Percentiles rank a stretch among this genome's conserved stretches.
Conservation (phyloP, 2,113 vertebrate species). For the Tinamus guttatus region DNA sequence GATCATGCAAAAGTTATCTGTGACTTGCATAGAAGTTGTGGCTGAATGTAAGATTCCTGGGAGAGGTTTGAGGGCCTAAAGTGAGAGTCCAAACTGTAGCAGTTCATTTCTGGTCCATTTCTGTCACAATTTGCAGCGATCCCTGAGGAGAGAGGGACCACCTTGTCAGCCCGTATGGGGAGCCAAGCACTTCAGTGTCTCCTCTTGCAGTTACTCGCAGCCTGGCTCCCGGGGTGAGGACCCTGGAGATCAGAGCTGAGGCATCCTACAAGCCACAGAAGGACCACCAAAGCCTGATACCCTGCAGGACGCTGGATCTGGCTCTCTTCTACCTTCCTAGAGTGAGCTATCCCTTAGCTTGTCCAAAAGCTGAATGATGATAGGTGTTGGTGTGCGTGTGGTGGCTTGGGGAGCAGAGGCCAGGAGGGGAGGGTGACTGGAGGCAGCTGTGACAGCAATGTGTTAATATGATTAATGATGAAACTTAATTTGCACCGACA, state of each 20-base stretch:
- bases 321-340: neutral
- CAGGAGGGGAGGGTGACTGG: accelerated
- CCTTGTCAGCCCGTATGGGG: accelerated
- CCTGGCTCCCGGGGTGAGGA: neutral
- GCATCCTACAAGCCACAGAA: neutral
- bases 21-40: neutral
- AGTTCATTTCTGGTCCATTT: accelerated
- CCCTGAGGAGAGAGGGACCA: accelerated
- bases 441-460: neutral
- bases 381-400: too few relatives aligned
- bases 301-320: neutral
- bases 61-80: accelerated
- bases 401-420: neutral
- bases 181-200: accelerated
- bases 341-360: neutral
- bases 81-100: accelerated
- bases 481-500: neutral
- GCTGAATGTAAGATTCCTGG: neutral
- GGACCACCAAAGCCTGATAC: neutral
- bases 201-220: too few relatives aligned
- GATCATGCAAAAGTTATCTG: neutral
- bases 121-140: accelerated
- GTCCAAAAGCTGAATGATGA: neutral
- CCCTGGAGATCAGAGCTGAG: neutral
- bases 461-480: neutral